These are phyloP conservation scores for Mormyrops attenuatus DNA, from an alignment of 2,797 vertebrate species.

Conservation along the genomic window DNA sequence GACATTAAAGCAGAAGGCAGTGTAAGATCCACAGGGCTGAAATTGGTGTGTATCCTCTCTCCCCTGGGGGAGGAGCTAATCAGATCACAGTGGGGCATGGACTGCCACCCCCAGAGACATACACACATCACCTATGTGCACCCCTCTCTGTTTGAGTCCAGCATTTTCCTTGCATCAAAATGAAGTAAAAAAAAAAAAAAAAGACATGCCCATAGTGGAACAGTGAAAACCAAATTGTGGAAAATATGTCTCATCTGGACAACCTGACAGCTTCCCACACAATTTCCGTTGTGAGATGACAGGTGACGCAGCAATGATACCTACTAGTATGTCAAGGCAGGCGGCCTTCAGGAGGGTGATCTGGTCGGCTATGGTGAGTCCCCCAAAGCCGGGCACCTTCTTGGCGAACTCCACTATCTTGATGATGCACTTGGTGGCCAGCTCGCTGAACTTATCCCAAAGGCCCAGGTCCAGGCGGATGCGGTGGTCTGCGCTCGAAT, in stretches of 20 bases:
- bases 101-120: neutral
- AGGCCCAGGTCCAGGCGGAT: conserved; percentile 88
- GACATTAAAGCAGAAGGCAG: conserved; percentile 4
- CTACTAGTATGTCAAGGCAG: conserved; percentile 92
- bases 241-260: neutral
- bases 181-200: neutral
- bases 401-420: conserved; percentile 96
- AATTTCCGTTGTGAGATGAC: neutral
- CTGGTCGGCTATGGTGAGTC: conserved; percentile 89
- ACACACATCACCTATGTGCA: neutral
- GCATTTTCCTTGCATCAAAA: neutral
- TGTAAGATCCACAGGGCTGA: neutral
- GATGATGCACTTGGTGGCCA: conserved; percentile 96
- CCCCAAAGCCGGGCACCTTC: conserved; percentile 83
- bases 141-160: neutral
- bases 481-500: conserved; percentile 85
- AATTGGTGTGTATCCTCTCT: neutral
- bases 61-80: neutral
- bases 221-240: neutral
- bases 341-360: conserved; percentile 92
- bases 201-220: neutral
- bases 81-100: neutral
- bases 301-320: conserved; percentile 29
- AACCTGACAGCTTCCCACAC: neutral
- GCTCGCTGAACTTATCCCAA: conserved; percentile 96